A percentile compares a stretch with the other conserved stretches of the same genome.
Evolutionary conservation across 2,113 vertebrate genomes (phyloP).

Genomic region (Bos indicus): DNA sequence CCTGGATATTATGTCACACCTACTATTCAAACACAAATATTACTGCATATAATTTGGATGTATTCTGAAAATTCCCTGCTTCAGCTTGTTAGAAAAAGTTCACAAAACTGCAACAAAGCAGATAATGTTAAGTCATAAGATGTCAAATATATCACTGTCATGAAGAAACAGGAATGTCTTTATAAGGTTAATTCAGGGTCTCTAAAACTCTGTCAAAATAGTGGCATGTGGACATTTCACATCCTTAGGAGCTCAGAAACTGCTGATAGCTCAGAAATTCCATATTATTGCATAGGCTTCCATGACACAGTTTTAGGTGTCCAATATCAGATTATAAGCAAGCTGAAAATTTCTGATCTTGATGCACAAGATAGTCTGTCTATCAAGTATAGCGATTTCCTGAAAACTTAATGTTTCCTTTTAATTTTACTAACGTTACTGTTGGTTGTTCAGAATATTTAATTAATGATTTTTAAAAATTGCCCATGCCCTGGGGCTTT

Average conservation of each 20-base stretch:
- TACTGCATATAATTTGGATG: constrained; percentile 19
- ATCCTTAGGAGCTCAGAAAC: constrained; percentile 34
- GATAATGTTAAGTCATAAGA: constrained; percentile 35
- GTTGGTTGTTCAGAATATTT: constrained; percentile 60
- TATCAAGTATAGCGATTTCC: neutral
- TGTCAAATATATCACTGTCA: constrained; percentile 57
- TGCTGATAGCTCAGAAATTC: constrained; percentile 58
- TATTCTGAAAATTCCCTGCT: constrained; percentile 22
- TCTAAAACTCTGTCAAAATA: constrained; percentile 62
- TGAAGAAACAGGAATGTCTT: constrained; percentile 52
- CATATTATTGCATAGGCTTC: neutral
- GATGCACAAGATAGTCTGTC: neutral
- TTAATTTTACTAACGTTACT: constrained; percentile 32
- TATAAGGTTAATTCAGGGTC: constrained; percentile 66
- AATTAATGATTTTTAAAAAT: constrained; percentile 52
- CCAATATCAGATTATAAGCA: constrained; percentile 50
- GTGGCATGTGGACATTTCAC: constrained; percentile 1
- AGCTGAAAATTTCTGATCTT: constrained; percentile 26
- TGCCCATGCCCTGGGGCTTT: constrained; percentile 36
- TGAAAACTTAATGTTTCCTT: constrained; percentile 30
- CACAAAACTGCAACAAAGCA: constrained; percentile 31
- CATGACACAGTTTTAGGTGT: neutral
- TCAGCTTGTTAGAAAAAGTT: constrained; percentile 52
- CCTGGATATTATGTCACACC: neutral
- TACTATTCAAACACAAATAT: constrained; percentile 25